Percentiles rank a stretch among this genome's conserved stretches.
These are phyloP conservation scores for Eurypyga helias DNA, from an alignment of 2,113 vertebrate species.

Conservation along the genomic window DNA sequence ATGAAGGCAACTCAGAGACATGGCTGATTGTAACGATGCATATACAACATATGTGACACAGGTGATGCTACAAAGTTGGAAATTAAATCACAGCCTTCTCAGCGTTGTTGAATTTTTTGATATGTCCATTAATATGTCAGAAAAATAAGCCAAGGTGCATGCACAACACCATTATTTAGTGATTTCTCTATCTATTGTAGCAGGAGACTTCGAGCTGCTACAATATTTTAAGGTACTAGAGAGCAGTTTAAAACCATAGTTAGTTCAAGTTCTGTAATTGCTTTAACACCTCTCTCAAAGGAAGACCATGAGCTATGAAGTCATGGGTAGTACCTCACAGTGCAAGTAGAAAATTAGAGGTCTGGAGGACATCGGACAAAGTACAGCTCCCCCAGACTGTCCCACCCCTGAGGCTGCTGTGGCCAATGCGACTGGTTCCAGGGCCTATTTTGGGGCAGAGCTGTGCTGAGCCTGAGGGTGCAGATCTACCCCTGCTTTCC, in stretches of 20 bases:
- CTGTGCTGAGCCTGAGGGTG: neutral
- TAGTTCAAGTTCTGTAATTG: neutral
- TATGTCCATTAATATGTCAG: neutral
- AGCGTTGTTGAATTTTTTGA: neutral
- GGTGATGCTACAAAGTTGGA: neutral
- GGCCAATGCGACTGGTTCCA: rapidly evolving
- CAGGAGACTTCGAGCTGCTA: neutral
- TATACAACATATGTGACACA: too few relatives aligned
- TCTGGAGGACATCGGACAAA: neutral
- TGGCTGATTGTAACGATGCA: neutral
- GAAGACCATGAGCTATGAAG: neutral
- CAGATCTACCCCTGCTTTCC: neutral
- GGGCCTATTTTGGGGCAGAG: neutral
- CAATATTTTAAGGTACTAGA: neutral
- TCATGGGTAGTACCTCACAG: neutral
- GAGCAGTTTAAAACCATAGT: neutral
- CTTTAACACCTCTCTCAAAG: neutral
- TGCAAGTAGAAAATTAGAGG: neutral
- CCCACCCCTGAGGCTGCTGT: rapidly evolving
- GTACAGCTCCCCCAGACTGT: neutral
- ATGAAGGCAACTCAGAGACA: neutral
- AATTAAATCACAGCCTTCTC: neutral
- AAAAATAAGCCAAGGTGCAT: neutral
- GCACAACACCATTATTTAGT: neutral
- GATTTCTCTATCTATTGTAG: neutral